Percentiles rank a stretch among this genome's conserved stretches.
phyloP scores from a whole-genome alignment of 2,888 invertebrate species.

The Drosophila nr. perissopoda region DNA sequence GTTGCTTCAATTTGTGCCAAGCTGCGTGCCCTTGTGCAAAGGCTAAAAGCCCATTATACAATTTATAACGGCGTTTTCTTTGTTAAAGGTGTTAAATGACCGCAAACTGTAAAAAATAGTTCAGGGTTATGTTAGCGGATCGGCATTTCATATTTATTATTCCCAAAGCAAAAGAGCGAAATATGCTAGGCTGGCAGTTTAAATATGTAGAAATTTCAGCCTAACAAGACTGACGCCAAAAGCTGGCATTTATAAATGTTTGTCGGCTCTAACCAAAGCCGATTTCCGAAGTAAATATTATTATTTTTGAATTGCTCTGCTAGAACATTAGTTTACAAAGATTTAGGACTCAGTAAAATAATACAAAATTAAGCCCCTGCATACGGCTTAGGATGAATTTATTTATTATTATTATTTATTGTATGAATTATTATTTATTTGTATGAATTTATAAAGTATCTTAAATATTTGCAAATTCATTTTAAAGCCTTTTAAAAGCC shows the following conservation, averaged over 20 bases:
- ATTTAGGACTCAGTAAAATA: conserved; percentile 13
- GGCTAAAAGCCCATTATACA: background rate
- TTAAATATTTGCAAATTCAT: background rate
- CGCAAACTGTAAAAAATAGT: conserved; percentile 6
- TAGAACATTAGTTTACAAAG: conserved; percentile 33
- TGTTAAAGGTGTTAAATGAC: conserved; percentile 5
- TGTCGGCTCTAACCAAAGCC: conserved; percentile 1
- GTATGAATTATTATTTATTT: background rate
- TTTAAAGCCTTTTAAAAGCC: background rate
- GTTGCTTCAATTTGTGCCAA: background rate
- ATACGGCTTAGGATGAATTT: background rate
- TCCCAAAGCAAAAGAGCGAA: conserved; percentile 3
- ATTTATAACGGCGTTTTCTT: background rate
- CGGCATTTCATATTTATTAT: conserved; percentile 18
- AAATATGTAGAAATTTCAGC: background rate
- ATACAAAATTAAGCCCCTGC: too few species aligned
- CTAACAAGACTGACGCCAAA: background rate
- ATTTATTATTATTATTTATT: background rate
- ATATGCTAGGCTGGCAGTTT: conserved; percentile 21
- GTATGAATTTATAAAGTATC: background rate
- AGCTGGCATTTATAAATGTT: conserved; percentile 6
- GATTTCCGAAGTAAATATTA: conserved; percentile 8
- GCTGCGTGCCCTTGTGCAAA: conserved; percentile 4
- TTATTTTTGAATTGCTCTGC: conserved; percentile 12
- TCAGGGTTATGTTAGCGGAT: conserved; percentile 20